A percentile compares a stretch with the other conserved stretches of the same genome.
Conservation (phyloP, 2,888 invertebrate genomes). For the Apocheima hispidaria region DNA sequence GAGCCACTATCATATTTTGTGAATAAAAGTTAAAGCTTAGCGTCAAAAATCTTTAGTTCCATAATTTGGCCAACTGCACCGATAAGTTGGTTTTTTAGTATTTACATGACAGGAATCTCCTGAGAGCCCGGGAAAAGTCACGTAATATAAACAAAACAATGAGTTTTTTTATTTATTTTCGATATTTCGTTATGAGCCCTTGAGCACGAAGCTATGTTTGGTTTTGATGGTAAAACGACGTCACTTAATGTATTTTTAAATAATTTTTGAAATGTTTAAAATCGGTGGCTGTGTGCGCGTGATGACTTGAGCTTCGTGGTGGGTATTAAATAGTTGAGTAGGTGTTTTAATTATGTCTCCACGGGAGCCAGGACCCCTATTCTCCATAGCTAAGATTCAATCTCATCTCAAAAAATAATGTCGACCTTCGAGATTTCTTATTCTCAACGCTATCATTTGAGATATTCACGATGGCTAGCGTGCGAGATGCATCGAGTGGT, state of each 20-base stretch:
- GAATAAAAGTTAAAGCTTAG: too few relatives aligned
- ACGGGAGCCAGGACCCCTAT: too few relatives aligned
- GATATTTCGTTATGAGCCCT: conserved; percentile 36
- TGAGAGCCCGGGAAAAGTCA: conserved; percentile 27
- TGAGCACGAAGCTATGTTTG: conserved; percentile 49
- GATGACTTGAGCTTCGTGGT: conserved; percentile 21
- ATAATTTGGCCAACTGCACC: neutral
- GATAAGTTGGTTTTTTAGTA: conserved; percentile 3
- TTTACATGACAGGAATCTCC: conserved; percentile 19
- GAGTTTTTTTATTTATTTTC: conserved; percentile 30
- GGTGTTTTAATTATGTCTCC: neutral
- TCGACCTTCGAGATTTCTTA: too few relatives aligned
- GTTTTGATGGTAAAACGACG: conserved; percentile 29
- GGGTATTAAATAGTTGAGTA: conserved; percentile 22
- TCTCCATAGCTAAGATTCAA: too few relatives aligned
- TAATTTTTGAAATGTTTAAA: conserved; percentile 44
- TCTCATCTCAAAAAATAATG: neutral
- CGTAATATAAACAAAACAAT: conserved; percentile 30
- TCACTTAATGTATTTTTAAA: conserved; percentile 52
- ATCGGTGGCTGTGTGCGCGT: conserved; percentile 19
- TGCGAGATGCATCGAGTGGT: too few relatives aligned
- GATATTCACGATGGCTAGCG: too few relatives aligned
- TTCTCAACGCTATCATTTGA: too few relatives aligned
- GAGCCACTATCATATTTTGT: neutral
- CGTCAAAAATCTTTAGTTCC: neutral